These are phyloP conservation scores for Thamnaconus septentrionalis DNA, from an alignment of 2,113 vertebrate species.

Conservation along the genomic window DNA sequence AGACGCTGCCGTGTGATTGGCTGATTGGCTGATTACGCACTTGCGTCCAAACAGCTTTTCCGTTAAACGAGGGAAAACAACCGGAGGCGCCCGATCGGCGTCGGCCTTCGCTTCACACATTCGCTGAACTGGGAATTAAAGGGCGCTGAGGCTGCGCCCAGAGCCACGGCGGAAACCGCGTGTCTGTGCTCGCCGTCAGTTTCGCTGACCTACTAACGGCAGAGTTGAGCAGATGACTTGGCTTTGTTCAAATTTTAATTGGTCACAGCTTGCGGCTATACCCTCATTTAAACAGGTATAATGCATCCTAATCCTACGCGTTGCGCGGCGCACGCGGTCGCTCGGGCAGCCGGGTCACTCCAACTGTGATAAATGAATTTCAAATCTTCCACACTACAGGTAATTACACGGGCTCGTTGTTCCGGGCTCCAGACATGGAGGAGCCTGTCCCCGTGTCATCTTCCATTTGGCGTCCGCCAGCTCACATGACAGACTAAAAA, in stretches of 20 bases:
- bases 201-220: slow-evolving; percentile 76
- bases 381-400: slow-evolving; percentile 62
- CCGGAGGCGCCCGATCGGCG: no score
- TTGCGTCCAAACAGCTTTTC: no score
- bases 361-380: slow-evolving; percentile 61
- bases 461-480: slow-evolving; percentile 22
- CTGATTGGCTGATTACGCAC: no score
- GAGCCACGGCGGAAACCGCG: neutral
- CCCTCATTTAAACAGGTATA: slow-evolving; percentile 68
- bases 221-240: slow-evolving; percentile 75
- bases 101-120: no score
- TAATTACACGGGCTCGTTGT: slow-evolving; percentile 65
- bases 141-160: no score
- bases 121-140: slow-evolving; percentile 10
- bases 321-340: slow-evolving; percentile 54
- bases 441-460: slow-evolving; percentile 33
- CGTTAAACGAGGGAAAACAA: no score
- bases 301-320: slow-evolving; percentile 69
- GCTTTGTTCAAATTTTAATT: slow-evolving; percentile 78
- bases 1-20: no score
- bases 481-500: slow-evolving; percentile 28
- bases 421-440: slow-evolving; percentile 24
- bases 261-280: slow-evolving; percentile 72
- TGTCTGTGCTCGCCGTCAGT: slow-evolving; percentile 67
- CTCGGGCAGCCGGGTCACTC: slow-evolving; percentile 53